These are phyloP conservation scores for Porphyrio hochstetteri DNA, from an alignment of 2,113 vertebrate genomes.

Conservation along the genomic window DNA sequence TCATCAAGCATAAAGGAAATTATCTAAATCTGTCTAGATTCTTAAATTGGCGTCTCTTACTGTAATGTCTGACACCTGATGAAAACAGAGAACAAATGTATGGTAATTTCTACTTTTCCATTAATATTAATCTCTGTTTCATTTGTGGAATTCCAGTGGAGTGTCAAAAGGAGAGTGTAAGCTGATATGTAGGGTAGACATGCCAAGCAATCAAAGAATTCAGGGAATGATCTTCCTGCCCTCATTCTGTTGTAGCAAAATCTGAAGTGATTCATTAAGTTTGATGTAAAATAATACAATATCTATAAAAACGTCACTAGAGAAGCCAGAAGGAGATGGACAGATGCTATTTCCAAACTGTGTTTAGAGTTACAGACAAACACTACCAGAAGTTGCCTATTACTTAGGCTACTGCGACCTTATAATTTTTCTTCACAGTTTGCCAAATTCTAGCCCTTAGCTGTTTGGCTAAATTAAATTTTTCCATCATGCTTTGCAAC, in stretches of 20 bases:
- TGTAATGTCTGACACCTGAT: constrained; percentile 39
- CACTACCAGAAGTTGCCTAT: neutral
- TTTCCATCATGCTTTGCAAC: neutral
- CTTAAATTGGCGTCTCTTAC: constrained; percentile 27
- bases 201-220: neutral
- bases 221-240: neutral
- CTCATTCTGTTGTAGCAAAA: neutral
- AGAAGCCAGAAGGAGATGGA: neutral
- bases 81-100: constrained; percentile 50
- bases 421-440: neutral
- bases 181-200: neutral
- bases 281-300: neutral
- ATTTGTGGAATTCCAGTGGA: constrained; percentile 34
- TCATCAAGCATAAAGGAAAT: constrained; percentile 28
- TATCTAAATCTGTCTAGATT: constrained; percentile 54
- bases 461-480: neutral
- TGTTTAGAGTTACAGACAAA: neutral
- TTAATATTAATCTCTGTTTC: constrained; percentile 29
- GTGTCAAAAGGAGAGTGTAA: neutral
- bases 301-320: neutral
- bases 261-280: neutral
- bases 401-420: neutral
- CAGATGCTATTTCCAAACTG: neutral
- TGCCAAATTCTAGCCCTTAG: neutral
- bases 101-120: constrained; percentile 43